Evolutionary conservation across 2,113 vertebrate genomes (phyloP), one percentile per base, ranked within the genome.

Genomic region (Oncorhynchus gorbuscha): DNA sequence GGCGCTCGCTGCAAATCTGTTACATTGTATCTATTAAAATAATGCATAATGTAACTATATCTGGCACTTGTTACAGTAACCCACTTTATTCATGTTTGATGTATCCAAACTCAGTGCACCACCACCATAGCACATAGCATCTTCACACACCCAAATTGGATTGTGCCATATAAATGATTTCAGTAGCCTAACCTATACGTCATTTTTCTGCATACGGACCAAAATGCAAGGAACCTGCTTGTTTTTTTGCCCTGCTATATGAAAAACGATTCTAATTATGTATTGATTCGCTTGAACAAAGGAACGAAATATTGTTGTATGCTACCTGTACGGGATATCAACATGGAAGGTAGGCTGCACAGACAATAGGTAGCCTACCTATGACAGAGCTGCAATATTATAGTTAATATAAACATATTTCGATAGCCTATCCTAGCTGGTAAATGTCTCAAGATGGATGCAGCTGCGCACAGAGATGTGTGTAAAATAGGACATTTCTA

Each of bases 171-270:
- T 87, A 90, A 86, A 87, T 84, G 78, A 84, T 87, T 85, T 87
- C 87, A 81, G 89, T 65, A 86, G 88, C 59, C 59, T 61, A 61
- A n/a, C 5, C n/a, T n/a, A n/a, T 6, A 91, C 90, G 90, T 91
- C 89, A 91, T 88, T 88, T 55, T 89, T 88, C 91, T 92, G 90
- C 90, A 92, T 89, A 87, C 87, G 86, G 90, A 90, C 83, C 89
- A 88, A 90, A 85, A 91, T 86, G 87, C 89, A 83, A 79, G 74
- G 81, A 79, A 86, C 85, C 87, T 82, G 82, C 79, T 28, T 77
- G 39, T 73, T 72, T 69, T 78, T 45, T 49, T 76, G 77, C 66
- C 74, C 59, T 62, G n/a, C 59, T 22, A 24, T 45, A 16, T 24
- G n/a, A 62, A 3, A 22, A 22, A 62, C 59, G 59, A 62, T 62